Evolutionary conservation across 1,140 invertebrate species (phyloP).

Genomic region (Leucophenga varia): DNA sequence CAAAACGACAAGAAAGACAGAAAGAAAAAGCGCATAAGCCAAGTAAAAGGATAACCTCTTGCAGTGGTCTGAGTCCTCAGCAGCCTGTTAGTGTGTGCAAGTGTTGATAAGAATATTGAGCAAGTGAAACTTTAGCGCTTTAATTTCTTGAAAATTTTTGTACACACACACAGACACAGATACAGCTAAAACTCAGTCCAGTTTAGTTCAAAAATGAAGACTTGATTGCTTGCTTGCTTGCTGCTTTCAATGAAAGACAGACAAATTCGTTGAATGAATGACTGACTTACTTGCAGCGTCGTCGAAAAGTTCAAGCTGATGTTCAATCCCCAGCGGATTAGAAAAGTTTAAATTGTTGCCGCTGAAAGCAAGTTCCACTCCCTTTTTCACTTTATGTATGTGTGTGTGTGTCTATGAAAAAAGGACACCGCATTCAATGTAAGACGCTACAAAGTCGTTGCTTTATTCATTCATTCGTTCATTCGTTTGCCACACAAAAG

Average conservation of each 20-base stretch:
- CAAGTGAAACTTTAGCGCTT: conserved; percentile 50
- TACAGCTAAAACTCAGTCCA: too few relatives aligned
- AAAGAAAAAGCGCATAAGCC: too few relatives aligned
- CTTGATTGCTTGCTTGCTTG: conserved; percentile 49
- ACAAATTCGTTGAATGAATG: too few relatives aligned
- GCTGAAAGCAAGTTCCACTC: not conserved
- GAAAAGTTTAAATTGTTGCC: conserved; percentile 55
- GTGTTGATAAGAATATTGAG: conserved; percentile 25
- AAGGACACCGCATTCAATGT: not conserved
- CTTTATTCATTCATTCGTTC: not conserved
- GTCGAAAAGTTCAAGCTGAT: conserved; percentile 32
- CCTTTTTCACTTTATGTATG: too few relatives aligned
- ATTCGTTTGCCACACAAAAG: not conserved
- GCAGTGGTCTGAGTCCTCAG: too few relatives aligned
- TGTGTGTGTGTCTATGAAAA: not conserved
- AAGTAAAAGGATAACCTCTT: too few relatives aligned
- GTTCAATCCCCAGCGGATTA: conserved; percentile 51
- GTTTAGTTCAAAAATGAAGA: conserved; percentile 53
- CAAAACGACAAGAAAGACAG: not conserved
- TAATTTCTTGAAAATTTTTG: conserved; percentile 50
- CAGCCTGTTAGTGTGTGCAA: too few relatives aligned
- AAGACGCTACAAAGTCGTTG: not conserved
- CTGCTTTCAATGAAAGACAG: conserved; percentile 7
- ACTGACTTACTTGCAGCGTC: conserved; percentile 15
- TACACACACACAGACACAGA: conserved; percentile 9